Conservation (phyloP, 2,797 vertebrate genomes). For the Thripadectes ignobilis region DNA sequence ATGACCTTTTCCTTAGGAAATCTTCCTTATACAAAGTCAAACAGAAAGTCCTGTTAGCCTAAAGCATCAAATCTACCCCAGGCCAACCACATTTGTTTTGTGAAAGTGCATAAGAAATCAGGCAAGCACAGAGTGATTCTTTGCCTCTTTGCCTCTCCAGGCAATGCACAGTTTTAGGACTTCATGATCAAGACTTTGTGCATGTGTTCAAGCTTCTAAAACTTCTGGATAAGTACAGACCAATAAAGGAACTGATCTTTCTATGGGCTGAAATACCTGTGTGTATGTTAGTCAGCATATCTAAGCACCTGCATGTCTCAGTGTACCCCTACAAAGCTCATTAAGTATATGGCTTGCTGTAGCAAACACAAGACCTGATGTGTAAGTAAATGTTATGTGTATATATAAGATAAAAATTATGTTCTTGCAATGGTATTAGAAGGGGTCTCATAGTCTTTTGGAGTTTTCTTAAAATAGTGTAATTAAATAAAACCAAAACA, state of each 20-base stretch:
- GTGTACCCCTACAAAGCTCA: accelerated
- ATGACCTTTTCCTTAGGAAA: background rate
- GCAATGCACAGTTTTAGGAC: background rate
- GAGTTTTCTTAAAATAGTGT: background rate
- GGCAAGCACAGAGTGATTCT: background rate
- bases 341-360: accelerated
- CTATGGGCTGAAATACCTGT: background rate
- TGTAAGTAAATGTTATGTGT: accelerated
- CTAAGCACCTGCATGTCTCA: background rate
- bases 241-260: background rate
- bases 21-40: background rate
- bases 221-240: background rate
- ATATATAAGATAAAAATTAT: background rate
- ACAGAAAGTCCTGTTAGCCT: background rate
- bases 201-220: background rate
- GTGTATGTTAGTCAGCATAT: background rate
- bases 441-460: background rate
- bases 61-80: background rate
- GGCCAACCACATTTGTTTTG: background rate
- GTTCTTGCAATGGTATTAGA: accelerated
- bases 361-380: background rate
- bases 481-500: background rate
- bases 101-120: background rate
- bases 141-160: background rate
- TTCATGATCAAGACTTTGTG: background rate